Evolutionary conservation across 2,113 vertebrate species (phyloP), one percentile per base, ranked within the genome.

Genomic region (Laterallus jamaicensis): DNA sequence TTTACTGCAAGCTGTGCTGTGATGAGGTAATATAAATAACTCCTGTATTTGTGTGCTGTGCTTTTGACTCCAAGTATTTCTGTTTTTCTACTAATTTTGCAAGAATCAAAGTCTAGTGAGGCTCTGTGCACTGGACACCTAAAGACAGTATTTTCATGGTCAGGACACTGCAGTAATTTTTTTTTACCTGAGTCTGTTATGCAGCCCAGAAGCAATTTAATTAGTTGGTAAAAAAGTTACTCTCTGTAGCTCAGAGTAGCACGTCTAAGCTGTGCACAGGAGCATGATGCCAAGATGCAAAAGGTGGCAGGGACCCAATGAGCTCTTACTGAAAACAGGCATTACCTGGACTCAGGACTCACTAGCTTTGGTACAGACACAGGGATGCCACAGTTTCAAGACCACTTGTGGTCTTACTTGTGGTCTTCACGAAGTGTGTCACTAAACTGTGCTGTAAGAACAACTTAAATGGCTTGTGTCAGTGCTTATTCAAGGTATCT

Each of bases 41-140:
- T 92, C 63, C 22, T 1, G 2, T 92, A 89, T 87, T 94, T 91
- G 88, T 92, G 88, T 95, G 95, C 92, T 95, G 91, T 97, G 95
- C 37, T 85, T 96, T 85, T 91, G 54, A 82, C 93, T 89, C 58
- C 62, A 63, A 76, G 3, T 91, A 81, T 84, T 91, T 92, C 31
- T 94, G n/a, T 86, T 96, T 96, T 86, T 47, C 67, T 95, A 91
- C 93, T 97, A 96, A 96, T 96, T 92, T 87, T 93, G 50, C 47
- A 84, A 95, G 50, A 91, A 84, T 84, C 62, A 59, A 84, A 86
- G 64, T 70, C 47, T 62, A 58, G 18, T 63, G 59, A 81, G n/a
- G 29, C 3, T 80, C 25, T 87, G 14, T 77, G 47, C 63, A 42
- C 20, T 35, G 52, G 44, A 17, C 42, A 86, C 8, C 62, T 91